A percentile compares a stretch with the other conserved stretches of the same genome.
Evolutionary conservation across 2,888 invertebrate species (phyloP).

Genomic region (Diabrotica balteata): DNA sequence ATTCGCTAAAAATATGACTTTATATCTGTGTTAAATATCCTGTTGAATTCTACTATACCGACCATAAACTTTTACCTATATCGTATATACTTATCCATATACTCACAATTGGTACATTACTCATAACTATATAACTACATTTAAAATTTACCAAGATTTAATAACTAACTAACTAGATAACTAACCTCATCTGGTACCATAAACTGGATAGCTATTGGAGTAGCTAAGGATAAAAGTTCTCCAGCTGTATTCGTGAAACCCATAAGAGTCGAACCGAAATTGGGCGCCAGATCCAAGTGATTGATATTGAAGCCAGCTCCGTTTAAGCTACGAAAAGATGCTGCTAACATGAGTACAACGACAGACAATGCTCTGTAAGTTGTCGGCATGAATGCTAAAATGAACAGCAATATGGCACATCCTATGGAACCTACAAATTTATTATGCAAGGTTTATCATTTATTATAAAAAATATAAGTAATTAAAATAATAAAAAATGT

Average conservation of each 20-base stretch:
- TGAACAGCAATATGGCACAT: background rate
- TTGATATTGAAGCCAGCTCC: conserved; percentile 80
- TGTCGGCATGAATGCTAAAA: conserved; percentile 16
- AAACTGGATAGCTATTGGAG: conserved; percentile 74
- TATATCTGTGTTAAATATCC: too few relatives aligned
- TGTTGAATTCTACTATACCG: too few relatives aligned
- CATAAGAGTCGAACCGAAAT: conserved; percentile 83
- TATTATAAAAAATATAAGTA: too few relatives aligned
- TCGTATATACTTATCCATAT: too few relatives aligned
- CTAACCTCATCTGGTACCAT: conserved; percentile 74
- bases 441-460: too few relatives aligned
- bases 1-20: too few relatives aligned
- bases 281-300: conserved; percentile 84
- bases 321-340: conserved; percentile 76
- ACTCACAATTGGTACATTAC: too few relatives aligned
- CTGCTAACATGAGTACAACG: conserved; percentile 71
- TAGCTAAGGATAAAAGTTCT: conserved; percentile 79
- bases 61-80: too few relatives aligned
- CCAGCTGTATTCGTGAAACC: conserved; percentile 82
- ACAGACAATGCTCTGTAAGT: conserved; percentile 62
- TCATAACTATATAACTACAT: too few relatives aligned
- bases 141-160: too few relatives aligned
- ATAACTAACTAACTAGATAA: too few relatives aligned
- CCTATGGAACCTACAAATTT: background rate
- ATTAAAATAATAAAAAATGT: too few relatives aligned